Conservation (phyloP, 1,140 invertebrate genomes). For the Lepidurus apus region DNA sequence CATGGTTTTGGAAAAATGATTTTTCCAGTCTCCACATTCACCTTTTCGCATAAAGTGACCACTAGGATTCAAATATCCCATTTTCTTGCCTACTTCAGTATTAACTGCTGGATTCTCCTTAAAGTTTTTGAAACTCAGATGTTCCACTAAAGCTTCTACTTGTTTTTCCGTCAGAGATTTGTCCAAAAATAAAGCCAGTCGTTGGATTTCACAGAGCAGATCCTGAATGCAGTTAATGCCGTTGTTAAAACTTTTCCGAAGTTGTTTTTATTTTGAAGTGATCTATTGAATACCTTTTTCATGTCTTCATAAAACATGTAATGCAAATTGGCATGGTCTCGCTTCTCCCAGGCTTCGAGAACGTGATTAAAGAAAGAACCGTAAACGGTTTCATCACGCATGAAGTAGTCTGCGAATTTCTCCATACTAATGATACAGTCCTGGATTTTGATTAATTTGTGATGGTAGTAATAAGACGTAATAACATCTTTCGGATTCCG, state of each 20-base stretch:
- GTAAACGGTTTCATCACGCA: slow-evolving; percentile 24
- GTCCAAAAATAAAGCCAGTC: slow-evolving; percentile 40
- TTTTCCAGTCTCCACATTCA: slow-evolving; percentile 44
- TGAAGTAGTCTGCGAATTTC: slow-evolving; percentile 35
- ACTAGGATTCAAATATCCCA: slow-evolving; percentile 42
- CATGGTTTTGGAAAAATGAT: slow-evolving; percentile 45
- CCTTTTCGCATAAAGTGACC: slow-evolving; percentile 47
- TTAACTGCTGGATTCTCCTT: slow-evolving; percentile 45
- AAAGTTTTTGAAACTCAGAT: slow-evolving; percentile 47
- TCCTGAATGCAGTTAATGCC: neutral
- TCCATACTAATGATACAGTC: slow-evolving; percentile 44
- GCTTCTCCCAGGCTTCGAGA: slow-evolving; percentile 40
- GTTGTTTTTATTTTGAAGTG: too few relatives aligned
- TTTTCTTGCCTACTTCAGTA: slow-evolving; percentile 44
- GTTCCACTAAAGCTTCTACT: slow-evolving; percentile 36
- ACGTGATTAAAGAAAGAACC: slow-evolving; percentile 35
- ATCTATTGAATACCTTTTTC: slow-evolving; percentile 29
- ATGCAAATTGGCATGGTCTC: slow-evolving; percentile 41
- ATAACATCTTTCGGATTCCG: slow-evolving; percentile 27
- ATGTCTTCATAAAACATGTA: slow-evolving; percentile 45
- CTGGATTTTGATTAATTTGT: slow-evolving; percentile 14
- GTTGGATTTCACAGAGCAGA: neutral
- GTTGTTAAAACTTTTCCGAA: too few relatives aligned
- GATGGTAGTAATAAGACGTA: slow-evolving; percentile 4
- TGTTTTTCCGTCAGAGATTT: slow-evolving; percentile 42